Base-by-base conservation (phyloP, 2,888 invertebrate genomes). In the Cryptocheilus praepositus region DNA sequence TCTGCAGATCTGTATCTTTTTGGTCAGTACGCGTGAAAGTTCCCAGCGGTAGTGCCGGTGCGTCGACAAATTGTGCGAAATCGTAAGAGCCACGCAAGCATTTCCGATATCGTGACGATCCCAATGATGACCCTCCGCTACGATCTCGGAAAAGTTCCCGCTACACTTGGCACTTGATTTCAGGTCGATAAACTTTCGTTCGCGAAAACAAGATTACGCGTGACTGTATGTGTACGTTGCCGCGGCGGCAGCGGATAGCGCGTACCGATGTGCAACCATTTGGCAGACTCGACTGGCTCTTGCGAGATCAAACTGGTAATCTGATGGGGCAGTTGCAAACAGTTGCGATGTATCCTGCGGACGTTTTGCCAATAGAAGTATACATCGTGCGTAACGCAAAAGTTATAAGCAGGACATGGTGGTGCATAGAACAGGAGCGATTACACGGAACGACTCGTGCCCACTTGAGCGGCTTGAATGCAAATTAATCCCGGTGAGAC, bases 271-370 rank as follows among this genome's bases (percentile, higher is more conserved):
- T 64, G 64, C 61, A 45, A 69, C 74, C 71, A 72, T 78, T 78
- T 79, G 79, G 74, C 71, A 78, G 61, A 69, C 69, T 46, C 45
- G 67, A 57, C 59, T 70, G 74, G 57, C 76, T 78, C 66, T 58
- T 76, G 77, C 67, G 68, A 79, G 69, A 78, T 78, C 78, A 76
- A 78, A 70, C 62, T 56, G 61, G 68, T 76, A 79, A 78, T 79
- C 72, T 74, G 77, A 72, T 70, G 67, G 66, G 64, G 65, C 72
- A 72, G 76, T 76, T 61, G 65, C 67, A 64, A 72, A 63, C 67
- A 49, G 51, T 60, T 22, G 25, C 60, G 44, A 54, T 67, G 43
- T 56, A 71, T 67, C 54, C 58, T 62, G 63, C 52, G 65, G 73
- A 71, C 63, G 58, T 68, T 73, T 61, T 58, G 60, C 67, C 66